phyloP scores from a whole-genome alignment of 2,797 vertebrate species.

The Cossypha caffra region DNA sequence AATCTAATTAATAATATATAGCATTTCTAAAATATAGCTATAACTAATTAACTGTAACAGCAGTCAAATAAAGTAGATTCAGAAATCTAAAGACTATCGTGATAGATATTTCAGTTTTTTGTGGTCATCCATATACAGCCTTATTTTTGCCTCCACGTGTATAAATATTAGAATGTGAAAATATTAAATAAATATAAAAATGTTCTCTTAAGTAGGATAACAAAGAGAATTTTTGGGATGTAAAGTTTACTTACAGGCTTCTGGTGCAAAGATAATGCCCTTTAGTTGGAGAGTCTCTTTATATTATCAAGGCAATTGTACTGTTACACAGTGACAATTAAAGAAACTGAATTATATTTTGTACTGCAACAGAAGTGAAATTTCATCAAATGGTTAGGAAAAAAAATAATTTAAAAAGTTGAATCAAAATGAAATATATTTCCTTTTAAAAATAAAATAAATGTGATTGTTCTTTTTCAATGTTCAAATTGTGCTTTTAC shows the following conservation, averaged over 20 bases:
- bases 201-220: not conserved
- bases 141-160: not conserved
- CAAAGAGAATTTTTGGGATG: not conserved
- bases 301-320: not conserved
- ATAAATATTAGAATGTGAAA: not conserved
- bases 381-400: slow-evolving; percentile 22
- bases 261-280: not conserved
- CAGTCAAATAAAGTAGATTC: not conserved
- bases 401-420: slow-evolving; percentile 1
- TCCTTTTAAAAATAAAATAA: slow-evolving; percentile 20
- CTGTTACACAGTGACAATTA: not conserved
- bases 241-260: not conserved
- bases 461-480: slow-evolving; percentile 25
- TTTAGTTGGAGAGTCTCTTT: not conserved
- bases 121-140: not conserved
- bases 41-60: not conserved
- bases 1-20: not conserved
- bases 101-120: not conserved
- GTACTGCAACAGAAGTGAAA: slow-evolving; percentile 26
- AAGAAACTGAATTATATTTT: slow-evolving; percentile 25
- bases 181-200: not conserved
- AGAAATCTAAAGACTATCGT: not conserved
- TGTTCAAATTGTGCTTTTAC: slow-evolving; percentile 67
- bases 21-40: not conserved
- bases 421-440: not conserved